phyloP scores from a whole-genome alignment of 2,113 vertebrate genomes.

The Peromyscus polionotus region DNA sequence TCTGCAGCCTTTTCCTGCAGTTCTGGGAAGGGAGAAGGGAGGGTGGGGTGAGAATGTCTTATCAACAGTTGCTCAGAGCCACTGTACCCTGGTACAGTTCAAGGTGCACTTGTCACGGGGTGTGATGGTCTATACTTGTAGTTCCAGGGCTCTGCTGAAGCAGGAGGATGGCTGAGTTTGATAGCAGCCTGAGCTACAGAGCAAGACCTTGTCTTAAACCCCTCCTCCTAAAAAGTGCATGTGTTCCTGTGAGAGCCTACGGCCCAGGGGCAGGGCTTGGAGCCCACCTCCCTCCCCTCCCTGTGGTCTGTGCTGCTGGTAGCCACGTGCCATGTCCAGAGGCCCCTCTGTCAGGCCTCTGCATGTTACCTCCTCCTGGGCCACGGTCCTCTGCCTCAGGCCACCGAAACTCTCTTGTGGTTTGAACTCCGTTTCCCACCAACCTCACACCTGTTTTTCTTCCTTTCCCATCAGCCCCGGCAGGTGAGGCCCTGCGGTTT shows the following conservation, averaged over 20 bases:
- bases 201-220: background rate
- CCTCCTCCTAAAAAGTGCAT: background rate
- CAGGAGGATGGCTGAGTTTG: background rate
- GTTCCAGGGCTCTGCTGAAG: background rate
- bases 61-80: background rate
- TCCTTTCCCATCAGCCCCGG: slow-evolving; percentile 76
- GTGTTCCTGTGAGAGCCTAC: background rate
- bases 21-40: slow-evolving; percentile 80
- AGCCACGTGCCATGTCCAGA: background rate
- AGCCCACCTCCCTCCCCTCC: background rate
- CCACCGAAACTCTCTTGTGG: slow-evolving; percentile 58
- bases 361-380: background rate
- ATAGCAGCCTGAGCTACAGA: background rate
- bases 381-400: background rate
- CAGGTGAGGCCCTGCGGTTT: slow-evolving; percentile 79
- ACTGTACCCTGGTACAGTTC: background rate
- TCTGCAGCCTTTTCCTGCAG: slow-evolving; percentile 88
- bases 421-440: slow-evolving; percentile 53
- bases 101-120: background rate
- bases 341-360: background rate
- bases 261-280: background rate
- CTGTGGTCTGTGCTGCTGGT: background rate
- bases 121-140: no score
- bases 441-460: slow-evolving; percentile 72
- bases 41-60: no score